Evolutionary conservation across 2,797 vertebrate genomes (phyloP).

Genomic region (Falco rusticolus): DNA sequence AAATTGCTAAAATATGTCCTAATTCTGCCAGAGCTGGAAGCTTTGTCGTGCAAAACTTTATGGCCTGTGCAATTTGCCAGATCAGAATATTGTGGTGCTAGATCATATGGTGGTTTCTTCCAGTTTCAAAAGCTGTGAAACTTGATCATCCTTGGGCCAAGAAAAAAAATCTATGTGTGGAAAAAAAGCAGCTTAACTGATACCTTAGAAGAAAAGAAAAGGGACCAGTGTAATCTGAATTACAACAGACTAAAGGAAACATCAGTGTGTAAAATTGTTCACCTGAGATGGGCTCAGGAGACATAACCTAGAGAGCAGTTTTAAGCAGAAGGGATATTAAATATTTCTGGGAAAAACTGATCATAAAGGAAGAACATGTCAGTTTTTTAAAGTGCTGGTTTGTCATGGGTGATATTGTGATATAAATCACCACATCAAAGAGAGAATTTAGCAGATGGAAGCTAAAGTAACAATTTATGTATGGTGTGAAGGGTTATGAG

Average conservation of each 20-base stretch:
- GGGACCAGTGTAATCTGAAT: background rate
- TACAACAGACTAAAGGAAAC: background rate
- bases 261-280: background rate
- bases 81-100: background rate
- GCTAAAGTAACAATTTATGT: background rate
- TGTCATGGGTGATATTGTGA: background rate
- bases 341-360: background rate
- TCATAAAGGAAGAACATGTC: background rate
- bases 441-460: background rate
- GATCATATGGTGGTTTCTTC: background rate
- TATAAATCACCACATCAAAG: background rate
- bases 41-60: background rate
- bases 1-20: background rate
- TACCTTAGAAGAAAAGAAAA: background rate
- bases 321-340: background rate
- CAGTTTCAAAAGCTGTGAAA: background rate
- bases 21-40: background rate
- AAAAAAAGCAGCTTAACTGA: background rate
- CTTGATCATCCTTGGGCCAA: background rate
- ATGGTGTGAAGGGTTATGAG: background rate
- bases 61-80: background rate
- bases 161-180: background rate
- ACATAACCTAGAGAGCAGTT: background rate
- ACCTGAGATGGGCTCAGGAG: background rate
- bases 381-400: background rate